Percentiles rank a stretch among this genome's conserved stretches.
These are phyloP conservation scores for Dicerorhinus sumatrensis DNA, from an alignment of 2,113 vertebrate genomes.

Conservation along the genomic window DNA sequence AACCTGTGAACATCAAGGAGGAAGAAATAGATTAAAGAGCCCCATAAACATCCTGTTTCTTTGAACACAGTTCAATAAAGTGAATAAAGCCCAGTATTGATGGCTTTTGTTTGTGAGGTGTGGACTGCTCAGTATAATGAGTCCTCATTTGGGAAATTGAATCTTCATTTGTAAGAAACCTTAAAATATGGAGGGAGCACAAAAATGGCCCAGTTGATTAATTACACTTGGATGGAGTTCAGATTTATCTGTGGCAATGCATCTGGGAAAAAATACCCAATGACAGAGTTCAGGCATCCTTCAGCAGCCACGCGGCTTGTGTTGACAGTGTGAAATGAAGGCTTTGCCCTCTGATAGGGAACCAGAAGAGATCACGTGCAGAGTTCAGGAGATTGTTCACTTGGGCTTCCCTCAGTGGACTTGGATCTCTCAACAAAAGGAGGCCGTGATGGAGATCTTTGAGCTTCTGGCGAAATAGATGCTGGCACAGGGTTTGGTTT, in stretches of 20 bases:
- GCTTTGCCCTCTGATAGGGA: constrained; percentile 63
- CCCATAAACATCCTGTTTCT: constrained; percentile 25
- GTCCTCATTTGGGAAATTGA: constrained; percentile 37
- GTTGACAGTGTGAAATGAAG: constrained; percentile 54
- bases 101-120: constrained; percentile 34
- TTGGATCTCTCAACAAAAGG: constrained; percentile 17
- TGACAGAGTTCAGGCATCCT: constrained; percentile 15
- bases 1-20: neutral
- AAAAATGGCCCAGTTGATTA: constrained; percentile 46
- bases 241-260: constrained; percentile 49
- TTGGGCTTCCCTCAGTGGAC: neutral
- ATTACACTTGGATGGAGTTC: constrained; percentile 50
- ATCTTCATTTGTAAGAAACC: constrained; percentile 54
- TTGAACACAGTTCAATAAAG: constrained; percentile 50
- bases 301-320: constrained; percentile 19
- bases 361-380: neutral
- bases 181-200: constrained; percentile 30
- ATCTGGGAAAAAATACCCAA: constrained; percentile 49
- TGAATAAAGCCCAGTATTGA: neutral
- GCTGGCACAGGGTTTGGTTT: neutral
- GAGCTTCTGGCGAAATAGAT: neutral
- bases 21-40: neutral
- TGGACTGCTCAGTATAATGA: constrained; percentile 16
- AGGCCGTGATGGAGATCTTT: neutral
- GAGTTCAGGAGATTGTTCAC: neutral